Percentiles rank a stretch among this genome's conserved stretches.
Evolutionary conservation across 2,888 invertebrate genomes (phyloP).

Genomic region (Ametastegia equiseti): DNA sequence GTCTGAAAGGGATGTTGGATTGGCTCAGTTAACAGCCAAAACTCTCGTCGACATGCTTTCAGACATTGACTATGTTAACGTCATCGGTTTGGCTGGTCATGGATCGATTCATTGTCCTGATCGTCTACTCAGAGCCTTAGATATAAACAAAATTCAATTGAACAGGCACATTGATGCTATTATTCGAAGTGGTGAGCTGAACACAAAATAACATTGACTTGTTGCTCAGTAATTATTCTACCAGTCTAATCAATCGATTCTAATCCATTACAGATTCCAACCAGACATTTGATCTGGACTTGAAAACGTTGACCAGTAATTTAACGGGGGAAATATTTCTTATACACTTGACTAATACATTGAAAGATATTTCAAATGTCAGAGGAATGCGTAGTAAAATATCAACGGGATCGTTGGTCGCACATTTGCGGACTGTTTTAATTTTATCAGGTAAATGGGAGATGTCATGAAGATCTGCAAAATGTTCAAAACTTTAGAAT

Average conservation of each 20-base stretch:
- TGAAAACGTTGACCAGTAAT: slow-evolving; percentile 62
- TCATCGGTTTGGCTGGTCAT: slow-evolving; percentile 67
- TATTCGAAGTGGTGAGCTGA: slow-evolving; percentile 61
- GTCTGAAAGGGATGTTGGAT: slow-evolving; percentile 70
- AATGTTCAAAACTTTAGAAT: not conserved
- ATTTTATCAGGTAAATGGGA: slow-evolving; percentile 66
- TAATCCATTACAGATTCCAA: slow-evolving; percentile 61
- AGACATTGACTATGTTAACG: slow-evolving; percentile 69
- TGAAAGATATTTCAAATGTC: slow-evolving; percentile 61
- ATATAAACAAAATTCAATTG: slow-evolving; percentile 71
- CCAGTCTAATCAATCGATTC: not conserved
- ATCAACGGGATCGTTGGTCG: slow-evolving; percentile 58
- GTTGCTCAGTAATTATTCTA: not conserved
- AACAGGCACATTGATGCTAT: slow-evolving; percentile 68
- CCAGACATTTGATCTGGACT: slow-evolving; percentile 64
- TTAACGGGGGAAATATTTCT: slow-evolving; percentile 66
- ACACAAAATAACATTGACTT: slow-evolving; percentile 1
- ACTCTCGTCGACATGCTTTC: slow-evolving; percentile 72
- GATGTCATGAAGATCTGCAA: not conserved
- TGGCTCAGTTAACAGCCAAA: slow-evolving; percentile 71
- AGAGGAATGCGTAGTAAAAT: slow-evolving; percentile 63
- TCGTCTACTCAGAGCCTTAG: slow-evolving; percentile 67
- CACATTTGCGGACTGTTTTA: slow-evolving; percentile 67
- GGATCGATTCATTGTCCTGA: slow-evolving; percentile 65
- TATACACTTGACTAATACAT: slow-evolving; percentile 69